Percentiles rank a stretch among this genome's conserved stretches.
Conservation (phyloP, 2,888 invertebrate species). For the Resseliella maxima region DNA sequence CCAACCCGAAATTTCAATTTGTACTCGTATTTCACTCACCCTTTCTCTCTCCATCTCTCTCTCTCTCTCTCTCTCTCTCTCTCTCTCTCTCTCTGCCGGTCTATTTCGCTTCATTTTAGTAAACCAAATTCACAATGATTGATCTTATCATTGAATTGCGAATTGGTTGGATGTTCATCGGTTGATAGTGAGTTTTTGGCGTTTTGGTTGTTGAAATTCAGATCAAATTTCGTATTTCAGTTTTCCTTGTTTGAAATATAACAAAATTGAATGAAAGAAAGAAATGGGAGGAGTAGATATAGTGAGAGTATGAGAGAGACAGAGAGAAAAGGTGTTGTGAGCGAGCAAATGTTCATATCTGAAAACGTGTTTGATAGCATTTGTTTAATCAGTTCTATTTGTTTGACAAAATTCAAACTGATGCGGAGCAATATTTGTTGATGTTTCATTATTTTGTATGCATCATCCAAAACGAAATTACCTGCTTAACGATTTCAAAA, state of each 20-base stretch:
- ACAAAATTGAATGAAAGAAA: too few species aligned
- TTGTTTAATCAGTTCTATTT: conserved; percentile 30
- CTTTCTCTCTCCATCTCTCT: too few species aligned
- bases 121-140: not conserved
- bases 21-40: too few species aligned
- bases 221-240: too few species aligned
- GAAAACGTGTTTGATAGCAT: not conserved
- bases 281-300: too few species aligned
- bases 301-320: too few species aligned
- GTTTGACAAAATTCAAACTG: conserved; percentile 39
- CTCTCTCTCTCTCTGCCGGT: not conserved
- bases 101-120: not conserved
- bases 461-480: not conserved
- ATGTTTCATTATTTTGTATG: conserved; percentile 15
- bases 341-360: not conserved
- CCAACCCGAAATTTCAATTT: conserved; percentile 27
- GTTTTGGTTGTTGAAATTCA: not conserved
- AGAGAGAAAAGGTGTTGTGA: too few species aligned
- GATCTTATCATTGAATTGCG: not conserved
- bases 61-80: too few species aligned
- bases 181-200: not conserved
- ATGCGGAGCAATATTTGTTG: conserved; percentile 29
- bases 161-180: conserved; percentile 21
- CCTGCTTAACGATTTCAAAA: not conserved
- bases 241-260: not conserved